Conservation (phyloP, 2,797 vertebrate genomes). For the Octomys mimax region DNA sequence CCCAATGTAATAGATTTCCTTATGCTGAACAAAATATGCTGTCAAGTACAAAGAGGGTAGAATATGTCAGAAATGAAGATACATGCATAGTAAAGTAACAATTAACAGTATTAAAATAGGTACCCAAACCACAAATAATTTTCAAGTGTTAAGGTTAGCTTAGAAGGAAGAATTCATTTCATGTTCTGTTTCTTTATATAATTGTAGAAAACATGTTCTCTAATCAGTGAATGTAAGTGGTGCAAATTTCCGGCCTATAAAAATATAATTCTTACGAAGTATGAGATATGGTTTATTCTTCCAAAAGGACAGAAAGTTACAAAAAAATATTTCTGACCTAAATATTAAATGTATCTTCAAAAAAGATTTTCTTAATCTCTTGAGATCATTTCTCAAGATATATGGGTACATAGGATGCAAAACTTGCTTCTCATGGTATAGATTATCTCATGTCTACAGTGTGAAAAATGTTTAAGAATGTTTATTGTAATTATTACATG, state of each 20-base stretch:
- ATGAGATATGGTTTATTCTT: background rate
- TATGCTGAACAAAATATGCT: background rate
- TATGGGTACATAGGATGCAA: background rate
- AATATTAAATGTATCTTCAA: background rate
- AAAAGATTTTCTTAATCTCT: background rate
- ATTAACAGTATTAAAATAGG: background rate
- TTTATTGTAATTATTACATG: background rate
- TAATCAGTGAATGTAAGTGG: background rate
- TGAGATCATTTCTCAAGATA: background rate
- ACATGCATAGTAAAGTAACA: background rate
- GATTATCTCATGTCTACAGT: background rate
- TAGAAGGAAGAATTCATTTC: background rate
- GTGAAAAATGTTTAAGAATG: background rate
- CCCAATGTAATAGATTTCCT: background rate
- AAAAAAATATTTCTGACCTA: background rate
- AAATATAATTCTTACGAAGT: background rate
- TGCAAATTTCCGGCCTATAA: background rate
- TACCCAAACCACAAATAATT: background rate
- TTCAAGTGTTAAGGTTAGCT: background rate
- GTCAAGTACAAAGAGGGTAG: background rate
- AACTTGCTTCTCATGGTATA: background rate
- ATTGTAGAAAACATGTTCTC: background rate
- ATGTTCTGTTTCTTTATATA: background rate
- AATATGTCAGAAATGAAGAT: background rate
- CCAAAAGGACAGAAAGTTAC: background rate